Evolutionary conservation across 1,140 invertebrate genomes (phyloP).

Genomic region (Eupeodes corollae): DNA sequence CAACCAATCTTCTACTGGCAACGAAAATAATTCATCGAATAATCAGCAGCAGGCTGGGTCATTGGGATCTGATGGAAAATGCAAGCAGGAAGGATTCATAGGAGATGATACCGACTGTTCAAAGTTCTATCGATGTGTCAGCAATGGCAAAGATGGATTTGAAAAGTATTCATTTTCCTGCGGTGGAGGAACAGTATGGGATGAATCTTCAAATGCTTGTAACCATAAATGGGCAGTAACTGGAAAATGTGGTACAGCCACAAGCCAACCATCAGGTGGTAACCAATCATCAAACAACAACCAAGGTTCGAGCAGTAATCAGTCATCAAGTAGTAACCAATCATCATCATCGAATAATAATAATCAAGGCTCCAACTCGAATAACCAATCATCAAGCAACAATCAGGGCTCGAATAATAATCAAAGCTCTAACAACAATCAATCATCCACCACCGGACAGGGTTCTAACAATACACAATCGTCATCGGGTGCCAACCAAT

Average conservation of each 20-base stretch:
- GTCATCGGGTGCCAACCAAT: constrained; percentile 1
- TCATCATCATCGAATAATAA: constrained; percentile 7
- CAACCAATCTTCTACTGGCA: neutral
- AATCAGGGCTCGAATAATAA: constrained; percentile 4
- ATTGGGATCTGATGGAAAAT: constrained; percentile 7
- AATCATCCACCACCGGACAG: constrained; percentile 5
- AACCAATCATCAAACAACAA: constrained; percentile 1
- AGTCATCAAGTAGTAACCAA: constrained; percentile 12
- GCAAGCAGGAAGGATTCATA: constrained; percentile 38
- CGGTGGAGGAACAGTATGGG: constrained; percentile 53
- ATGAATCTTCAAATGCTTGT: constrained; percentile 45
- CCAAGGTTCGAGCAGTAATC: constrained; percentile 2
- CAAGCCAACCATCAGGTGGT: too few species aligned
- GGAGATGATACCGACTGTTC: constrained; percentile 48
- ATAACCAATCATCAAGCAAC: neutral
- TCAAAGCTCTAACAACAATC: constrained; percentile 4
- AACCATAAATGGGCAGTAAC: constrained; percentile 45
- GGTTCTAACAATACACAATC: constrained; percentile 10
- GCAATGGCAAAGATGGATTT: constrained; percentile 44
- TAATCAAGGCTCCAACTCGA: constrained; percentile 5
- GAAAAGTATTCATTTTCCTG: constrained; percentile 51
- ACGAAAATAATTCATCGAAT: too few species aligned
- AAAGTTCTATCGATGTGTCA: constrained; percentile 56
- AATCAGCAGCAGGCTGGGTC: too few species aligned
- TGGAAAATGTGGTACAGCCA: constrained; percentile 12